These are phyloP conservation scores for Euzophera pinguis DNA, from an alignment of 2,888 invertebrate genomes.

Conservation along the genomic window DNA sequence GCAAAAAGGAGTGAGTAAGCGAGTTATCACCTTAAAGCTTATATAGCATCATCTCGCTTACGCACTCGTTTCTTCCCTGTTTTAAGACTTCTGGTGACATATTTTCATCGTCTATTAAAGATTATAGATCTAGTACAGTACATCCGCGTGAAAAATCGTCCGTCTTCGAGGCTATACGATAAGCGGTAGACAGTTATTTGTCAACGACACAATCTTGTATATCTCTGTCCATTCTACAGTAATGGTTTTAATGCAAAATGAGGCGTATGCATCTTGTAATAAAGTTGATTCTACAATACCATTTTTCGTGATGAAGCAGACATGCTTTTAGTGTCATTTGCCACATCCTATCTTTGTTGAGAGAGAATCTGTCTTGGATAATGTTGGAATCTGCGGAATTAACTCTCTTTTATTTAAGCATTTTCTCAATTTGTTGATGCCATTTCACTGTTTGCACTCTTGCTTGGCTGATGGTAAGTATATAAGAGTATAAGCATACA, in stretches of 20 bases:
- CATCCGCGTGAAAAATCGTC: constrained; percentile 15
- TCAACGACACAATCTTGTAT: constrained; percentile 15
- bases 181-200: constrained; percentile 19
- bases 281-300: background rate
- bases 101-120: background rate
- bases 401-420: background rate
- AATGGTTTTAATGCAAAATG: background rate
- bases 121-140: background rate
- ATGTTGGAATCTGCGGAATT: background rate
- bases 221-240: background rate
- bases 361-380: background rate
- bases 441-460: no score
- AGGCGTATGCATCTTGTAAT: background rate
- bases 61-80: no score
- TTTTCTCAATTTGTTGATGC: no score
- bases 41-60: no score
- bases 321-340: constrained; percentile 5
- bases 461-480: no score
- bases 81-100: no score
- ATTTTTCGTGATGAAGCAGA: background rate
- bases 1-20: no score
- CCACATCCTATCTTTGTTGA: background rate
- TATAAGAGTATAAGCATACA: no score
- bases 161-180: constrained; percentile 14
- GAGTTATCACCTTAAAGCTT: no score